Evolutionary conservation across 2,113 vertebrate species (phyloP), one percentile per base, ranked within the genome.

Genomic region (Phaethon lepturus): DNA sequence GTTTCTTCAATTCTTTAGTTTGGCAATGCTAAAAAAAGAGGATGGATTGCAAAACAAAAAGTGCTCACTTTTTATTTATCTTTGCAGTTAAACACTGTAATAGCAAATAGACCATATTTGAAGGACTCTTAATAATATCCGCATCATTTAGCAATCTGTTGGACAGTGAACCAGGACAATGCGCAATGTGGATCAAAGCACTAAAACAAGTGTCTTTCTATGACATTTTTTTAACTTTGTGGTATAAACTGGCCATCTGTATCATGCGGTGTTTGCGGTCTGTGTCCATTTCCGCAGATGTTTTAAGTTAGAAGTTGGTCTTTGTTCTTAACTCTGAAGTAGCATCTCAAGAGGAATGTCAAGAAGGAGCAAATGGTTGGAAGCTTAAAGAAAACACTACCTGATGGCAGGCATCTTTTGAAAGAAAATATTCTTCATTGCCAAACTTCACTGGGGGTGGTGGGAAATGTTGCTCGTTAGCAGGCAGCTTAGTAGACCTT

Each of bases 241-340:
- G 50, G 50, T 45, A 52, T n/a, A 59, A 47, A 72, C n/a, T 55
- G 35, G 58, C 45, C 75, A 79, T 53, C 49, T 49, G 33, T 35
- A 58, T 22, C 50, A 42, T 5, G 42, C 28, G 80, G 42, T 17
- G 15, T 80, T 76, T 74, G 31, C 35, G 86, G 67, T 13, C 38
- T 83, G 44, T 47, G 18, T 60, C 59, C 55, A 26, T 69, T 88
- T 88, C 45, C 75, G 42, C 79, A 86, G 29, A 50, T 83, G 75
- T 86, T 96, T 95, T 69, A 82, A 83, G n/a, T 93, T 83, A 68
- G 33, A 93, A 76, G 50, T 17, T 73, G 7, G 22, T 90, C 68
- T 86, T 93, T 66, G 24, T 62, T 95, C 25, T 88, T 88, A 90
- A 82, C 33, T 42, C 53, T 66, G 68, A 73, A 69, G 47, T 31